Percentiles rank a stretch among this genome's conserved stretches.
phyloP scores from a whole-genome alignment of 2,113 vertebrate genomes.

The Lethenteron camtschaticum region DNA sequence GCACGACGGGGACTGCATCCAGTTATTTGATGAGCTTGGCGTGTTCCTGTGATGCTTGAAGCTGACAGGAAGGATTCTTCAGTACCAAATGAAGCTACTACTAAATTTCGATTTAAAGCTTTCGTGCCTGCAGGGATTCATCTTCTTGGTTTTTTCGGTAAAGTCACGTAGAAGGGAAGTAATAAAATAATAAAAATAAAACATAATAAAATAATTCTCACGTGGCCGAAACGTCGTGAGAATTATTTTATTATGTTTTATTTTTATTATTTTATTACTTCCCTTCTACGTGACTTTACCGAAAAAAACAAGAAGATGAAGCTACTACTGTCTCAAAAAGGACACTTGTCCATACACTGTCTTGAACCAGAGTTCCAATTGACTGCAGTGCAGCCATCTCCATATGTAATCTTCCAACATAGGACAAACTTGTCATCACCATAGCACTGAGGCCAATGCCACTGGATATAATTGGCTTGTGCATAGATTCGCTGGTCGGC shows the following conservation, averaged over 20 bases:
- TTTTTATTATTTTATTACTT: no score
- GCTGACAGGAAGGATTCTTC: background rate
- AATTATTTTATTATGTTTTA: no score
- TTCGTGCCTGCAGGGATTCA: no score
- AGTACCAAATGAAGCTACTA: background rate
- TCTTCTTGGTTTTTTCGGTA: no score
- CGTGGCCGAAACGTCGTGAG: no score
- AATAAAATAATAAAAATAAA: no score
- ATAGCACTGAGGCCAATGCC: background rate
- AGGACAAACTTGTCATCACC: slow-evolving; percentile 1
- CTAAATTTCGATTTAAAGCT: background rate
- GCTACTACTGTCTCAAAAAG: background rate
- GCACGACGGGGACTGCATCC: background rate
- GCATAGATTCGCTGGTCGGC: background rate
- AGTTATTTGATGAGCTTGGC: background rate
- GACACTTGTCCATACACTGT: background rate
- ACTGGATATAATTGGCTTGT: background rate
- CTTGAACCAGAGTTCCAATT: slow-evolving; percentile 1
- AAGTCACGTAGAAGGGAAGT: no score
- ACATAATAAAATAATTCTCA: no score
- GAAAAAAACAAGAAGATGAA: background rate
- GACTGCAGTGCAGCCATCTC: slow-evolving; percentile 1
- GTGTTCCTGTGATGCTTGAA: background rate
- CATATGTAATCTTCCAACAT: background rate
- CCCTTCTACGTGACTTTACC: no score